phyloP scores from a whole-genome alignment of 2,113 vertebrate species.

The Eubucco bourcierii region DNA sequence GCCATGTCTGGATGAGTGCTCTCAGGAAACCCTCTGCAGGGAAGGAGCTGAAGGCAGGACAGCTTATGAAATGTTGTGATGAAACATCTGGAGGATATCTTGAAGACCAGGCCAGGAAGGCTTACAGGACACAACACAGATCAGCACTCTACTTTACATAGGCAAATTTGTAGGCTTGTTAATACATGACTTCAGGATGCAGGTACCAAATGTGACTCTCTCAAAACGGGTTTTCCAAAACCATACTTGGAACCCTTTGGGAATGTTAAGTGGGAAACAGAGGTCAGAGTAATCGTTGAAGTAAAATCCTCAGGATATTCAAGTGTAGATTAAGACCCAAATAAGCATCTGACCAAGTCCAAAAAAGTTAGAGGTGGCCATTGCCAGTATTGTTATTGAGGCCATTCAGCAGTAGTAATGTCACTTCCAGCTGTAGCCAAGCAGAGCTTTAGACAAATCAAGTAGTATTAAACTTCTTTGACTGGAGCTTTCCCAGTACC shows the following conservation, averaged over 20 bases:
- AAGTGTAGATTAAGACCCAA: background rate
- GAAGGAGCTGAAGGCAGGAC: background rate
- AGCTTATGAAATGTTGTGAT: background rate
- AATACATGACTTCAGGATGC: background rate
- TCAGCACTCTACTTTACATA: background rate
- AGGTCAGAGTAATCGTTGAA: background rate
- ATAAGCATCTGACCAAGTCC: background rate
- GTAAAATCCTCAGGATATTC: background rate
- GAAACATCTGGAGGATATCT: background rate
- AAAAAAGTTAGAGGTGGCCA: background rate
- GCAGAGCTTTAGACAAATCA: background rate
- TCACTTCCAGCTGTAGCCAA: background rate
- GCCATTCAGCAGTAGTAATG: background rate
- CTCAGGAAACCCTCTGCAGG: background rate
- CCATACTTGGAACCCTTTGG: background rate
- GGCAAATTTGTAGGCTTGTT: background rate
- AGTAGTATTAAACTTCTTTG: background rate
- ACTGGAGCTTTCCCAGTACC: background rate
- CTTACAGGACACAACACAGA: background rate
- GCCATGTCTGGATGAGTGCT: background rate
- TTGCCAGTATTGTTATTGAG: background rate
- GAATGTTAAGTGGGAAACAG: background rate
- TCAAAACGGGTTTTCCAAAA: background rate
- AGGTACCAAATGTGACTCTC: rapidly evolving
- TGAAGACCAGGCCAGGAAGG: background rate